Evolutionary conservation across 2,797 vertebrate species (phyloP).

Genomic region (Tolypeutes matacus): DNA sequence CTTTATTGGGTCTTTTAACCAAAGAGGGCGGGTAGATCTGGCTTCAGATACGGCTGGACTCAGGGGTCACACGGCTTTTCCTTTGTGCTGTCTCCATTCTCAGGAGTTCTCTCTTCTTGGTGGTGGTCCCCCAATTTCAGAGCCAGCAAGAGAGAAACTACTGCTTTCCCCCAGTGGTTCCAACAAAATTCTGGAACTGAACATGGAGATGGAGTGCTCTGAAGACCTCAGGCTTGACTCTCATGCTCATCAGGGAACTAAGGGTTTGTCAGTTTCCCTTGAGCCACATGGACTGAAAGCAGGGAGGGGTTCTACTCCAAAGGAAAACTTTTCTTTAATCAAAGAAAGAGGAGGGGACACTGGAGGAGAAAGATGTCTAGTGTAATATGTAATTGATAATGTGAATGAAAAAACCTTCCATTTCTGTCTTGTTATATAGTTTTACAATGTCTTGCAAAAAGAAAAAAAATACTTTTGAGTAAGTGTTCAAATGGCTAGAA

Average conservation of each 20-base stretch:
- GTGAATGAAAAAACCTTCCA: neutral
- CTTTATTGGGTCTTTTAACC: neutral
- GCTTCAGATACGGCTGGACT: neutral
- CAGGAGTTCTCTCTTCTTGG: no score
- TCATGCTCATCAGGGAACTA: accelerated
- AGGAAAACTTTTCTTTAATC: neutral
- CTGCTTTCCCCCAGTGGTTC: neutral
- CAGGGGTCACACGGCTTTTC: neutral
- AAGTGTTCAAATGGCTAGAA: neutral
- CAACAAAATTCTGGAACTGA: neutral
- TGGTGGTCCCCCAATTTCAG: neutral
- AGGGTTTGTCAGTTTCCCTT: no score
- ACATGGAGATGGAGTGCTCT: accelerated
- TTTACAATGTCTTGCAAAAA: neutral
- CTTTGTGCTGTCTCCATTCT: neutral
- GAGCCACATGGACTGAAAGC: neutral
- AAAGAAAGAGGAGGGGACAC: neutral
- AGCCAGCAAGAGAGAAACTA: neutral
- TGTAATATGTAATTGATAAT: neutral
- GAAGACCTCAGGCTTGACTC: no score
- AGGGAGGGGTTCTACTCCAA: neutral
- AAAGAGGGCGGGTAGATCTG: accelerated
- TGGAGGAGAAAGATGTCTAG: no score
- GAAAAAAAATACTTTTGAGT: neutral
- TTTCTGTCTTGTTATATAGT: neutral